These are phyloP conservation scores for Cebidichthys violaceus DNA, from an alignment of 2,113 vertebrate species.

Conservation along the genomic window DNA sequence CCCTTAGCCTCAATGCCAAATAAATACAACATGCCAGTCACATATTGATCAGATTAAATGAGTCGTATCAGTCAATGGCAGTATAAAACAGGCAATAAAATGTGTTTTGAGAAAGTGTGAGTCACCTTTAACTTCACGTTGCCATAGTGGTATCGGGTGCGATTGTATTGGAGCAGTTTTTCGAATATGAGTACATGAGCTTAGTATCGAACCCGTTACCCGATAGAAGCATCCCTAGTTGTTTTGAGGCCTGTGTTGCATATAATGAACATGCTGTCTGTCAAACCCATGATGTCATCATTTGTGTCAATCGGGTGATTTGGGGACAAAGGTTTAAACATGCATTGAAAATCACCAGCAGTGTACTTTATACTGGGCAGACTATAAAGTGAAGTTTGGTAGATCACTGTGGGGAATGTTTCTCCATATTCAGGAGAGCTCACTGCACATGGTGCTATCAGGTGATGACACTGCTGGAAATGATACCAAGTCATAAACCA, in stretches of 20 bases:
- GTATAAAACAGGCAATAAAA: not conserved
- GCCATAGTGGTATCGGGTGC: too few species aligned
- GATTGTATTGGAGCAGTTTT: too few species aligned
- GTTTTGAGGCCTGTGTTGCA: not conserved
- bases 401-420: not conserved
- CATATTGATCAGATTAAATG: not conserved
- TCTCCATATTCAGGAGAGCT: not conserved
- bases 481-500: not conserved
- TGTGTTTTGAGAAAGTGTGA: too few species aligned
- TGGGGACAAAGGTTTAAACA: not conserved
- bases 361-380: not conserved
- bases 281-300: not conserved
- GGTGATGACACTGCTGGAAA: not conserved
- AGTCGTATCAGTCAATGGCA: not conserved
- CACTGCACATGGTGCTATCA: not conserved
- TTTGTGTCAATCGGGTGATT: not conserved
- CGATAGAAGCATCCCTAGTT: too few species aligned
- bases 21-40: not conserved
- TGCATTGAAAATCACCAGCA: not conserved
- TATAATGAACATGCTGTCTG: not conserved
- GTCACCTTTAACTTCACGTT: too few species aligned
- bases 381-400: not conserved
- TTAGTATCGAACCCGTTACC: too few species aligned
- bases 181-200: too few species aligned
- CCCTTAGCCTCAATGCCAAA: not conserved